Conservation (phyloP, 2,888 invertebrate species). For the Toxonevra muliebris region DNA sequence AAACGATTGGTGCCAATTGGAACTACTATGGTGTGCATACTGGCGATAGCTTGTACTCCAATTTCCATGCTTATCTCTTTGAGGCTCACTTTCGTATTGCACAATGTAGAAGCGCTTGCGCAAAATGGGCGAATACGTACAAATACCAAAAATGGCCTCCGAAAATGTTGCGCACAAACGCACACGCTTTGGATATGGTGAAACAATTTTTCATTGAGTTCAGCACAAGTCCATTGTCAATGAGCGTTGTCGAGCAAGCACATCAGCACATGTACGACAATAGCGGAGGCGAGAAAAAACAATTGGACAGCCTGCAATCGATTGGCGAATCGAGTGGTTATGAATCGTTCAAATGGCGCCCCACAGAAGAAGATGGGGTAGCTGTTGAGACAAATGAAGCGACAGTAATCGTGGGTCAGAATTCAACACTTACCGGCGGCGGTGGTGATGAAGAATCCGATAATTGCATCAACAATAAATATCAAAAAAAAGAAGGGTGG, state of each 20-base stretch:
- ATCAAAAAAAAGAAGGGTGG: constrained; percentile 53
- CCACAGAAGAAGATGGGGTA: constrained; percentile 66
- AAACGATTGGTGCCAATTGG: constrained; percentile 67
- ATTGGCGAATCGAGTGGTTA: constrained; percentile 80
- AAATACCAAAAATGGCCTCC: constrained; percentile 68
- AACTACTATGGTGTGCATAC: constrained; percentile 67
- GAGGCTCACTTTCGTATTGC: constrained; percentile 84
- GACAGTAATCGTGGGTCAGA: constrained; percentile 20
- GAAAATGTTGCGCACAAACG: constrained; percentile 47
- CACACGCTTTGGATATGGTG: constrained; percentile 60
- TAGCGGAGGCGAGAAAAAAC: constrained; percentile 50
- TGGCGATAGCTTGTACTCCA: constrained; percentile 78
- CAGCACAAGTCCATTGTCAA: constrained; percentile 38
- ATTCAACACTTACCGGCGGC: constrained; percentile 25
- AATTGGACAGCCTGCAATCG: constrained; percentile 73
- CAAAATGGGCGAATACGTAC: constrained; percentile 82
- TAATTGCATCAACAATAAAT: constrained; percentile 46
- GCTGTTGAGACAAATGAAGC: constrained; percentile 41
- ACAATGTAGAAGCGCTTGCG: constrained; percentile 78
- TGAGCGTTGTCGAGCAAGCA: background rate
- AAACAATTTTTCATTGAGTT: constrained; percentile 62
- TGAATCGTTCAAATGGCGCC: constrained; percentile 74
- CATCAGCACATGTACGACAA: constrained; percentile 15
- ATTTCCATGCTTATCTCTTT: constrained; percentile 86
- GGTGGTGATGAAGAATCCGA: constrained; percentile 56